Evolutionary conservation across 2,888 invertebrate genomes (phyloP).

Genomic region (Scaptomyza reducta): DNA sequence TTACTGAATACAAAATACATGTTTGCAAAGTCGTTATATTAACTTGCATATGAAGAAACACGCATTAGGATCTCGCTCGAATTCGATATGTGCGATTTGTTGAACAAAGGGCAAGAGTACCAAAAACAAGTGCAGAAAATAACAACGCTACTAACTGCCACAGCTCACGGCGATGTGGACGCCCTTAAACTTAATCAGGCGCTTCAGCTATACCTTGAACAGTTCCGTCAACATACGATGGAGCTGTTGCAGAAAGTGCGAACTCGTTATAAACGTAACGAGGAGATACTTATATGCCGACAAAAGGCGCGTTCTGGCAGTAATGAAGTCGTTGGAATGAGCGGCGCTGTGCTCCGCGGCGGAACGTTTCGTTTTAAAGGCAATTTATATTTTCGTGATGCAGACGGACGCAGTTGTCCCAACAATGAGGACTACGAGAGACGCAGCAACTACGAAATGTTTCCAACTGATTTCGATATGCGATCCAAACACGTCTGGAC

Average conservation of each 20-base stretch:
- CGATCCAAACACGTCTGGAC: slow-evolving; percentile 86
- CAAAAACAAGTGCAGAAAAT: slow-evolving; percentile 55
- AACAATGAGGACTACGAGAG: slow-evolving; percentile 87
- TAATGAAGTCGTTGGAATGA: slow-evolving; percentile 49
- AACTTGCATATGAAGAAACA: not conserved
- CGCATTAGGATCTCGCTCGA: not conserved
- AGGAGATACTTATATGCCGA: slow-evolving; percentile 51
- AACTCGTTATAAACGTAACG: slow-evolving; percentile 69
- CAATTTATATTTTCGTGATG: slow-evolving; percentile 88
- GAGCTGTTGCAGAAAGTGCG: slow-evolving; percentile 59
- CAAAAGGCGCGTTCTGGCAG: slow-evolving; percentile 14
- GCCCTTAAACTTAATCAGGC: slow-evolving; percentile 74
- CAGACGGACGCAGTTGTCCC: slow-evolving; percentile 85
- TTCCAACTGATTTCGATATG: slow-evolving; percentile 84
- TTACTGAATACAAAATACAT: not conserved
- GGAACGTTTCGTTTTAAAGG: slow-evolving; percentile 84
- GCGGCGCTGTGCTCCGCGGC: slow-evolving; percentile 85
- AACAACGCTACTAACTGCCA: slow-evolving; percentile 29
- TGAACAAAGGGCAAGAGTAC: slow-evolving; percentile 20
- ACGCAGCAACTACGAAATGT: slow-evolving; percentile 82
- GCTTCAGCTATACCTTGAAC: slow-evolving; percentile 71
- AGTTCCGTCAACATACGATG: slow-evolving; percentile 58
- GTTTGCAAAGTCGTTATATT: not conserved
- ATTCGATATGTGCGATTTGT: slow-evolving; percentile 31
- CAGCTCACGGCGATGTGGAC: slow-evolving; percentile 47